Conservation (phyloP, 2,113 vertebrate genomes). For the Dromiciops gliroides region DNA sequence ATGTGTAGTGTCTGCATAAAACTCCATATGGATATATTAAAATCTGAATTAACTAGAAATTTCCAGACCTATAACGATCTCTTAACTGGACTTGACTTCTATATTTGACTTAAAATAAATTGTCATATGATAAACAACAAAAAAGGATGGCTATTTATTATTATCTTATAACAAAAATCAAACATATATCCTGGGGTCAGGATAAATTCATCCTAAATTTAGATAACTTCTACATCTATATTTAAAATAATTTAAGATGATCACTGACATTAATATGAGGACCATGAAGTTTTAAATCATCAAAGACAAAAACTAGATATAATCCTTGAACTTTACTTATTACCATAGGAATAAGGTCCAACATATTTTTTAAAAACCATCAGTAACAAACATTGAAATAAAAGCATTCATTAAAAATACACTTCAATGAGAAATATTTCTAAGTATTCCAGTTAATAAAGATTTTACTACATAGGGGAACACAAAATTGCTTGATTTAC, state of each 20-base stretch:
- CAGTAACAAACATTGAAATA: neutral
- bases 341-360: neutral
- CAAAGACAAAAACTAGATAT: neutral
- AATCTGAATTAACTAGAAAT: neutral
- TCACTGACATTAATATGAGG: neutral
- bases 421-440: neutral
- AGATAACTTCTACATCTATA: neutral
- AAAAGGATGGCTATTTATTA: neutral
- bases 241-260: neutral
- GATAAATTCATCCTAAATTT: neutral
- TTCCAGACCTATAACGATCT: slow-evolving; percentile 25
- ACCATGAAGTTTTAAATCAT: neutral
- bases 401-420: neutral
- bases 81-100: neutral
- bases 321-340: neutral
- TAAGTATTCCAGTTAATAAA: neutral
- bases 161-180: neutral
- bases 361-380: neutral
- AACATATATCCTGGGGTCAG: neutral
- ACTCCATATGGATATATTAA: neutral
- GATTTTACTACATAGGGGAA: neutral
- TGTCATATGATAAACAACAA: neutral
- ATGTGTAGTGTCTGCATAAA: neutral
- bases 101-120: slow-evolving; percentile 12
- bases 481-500: neutral